Conservation (phyloP, 2,797 vertebrate species). For the Betta splendens region DNA sequence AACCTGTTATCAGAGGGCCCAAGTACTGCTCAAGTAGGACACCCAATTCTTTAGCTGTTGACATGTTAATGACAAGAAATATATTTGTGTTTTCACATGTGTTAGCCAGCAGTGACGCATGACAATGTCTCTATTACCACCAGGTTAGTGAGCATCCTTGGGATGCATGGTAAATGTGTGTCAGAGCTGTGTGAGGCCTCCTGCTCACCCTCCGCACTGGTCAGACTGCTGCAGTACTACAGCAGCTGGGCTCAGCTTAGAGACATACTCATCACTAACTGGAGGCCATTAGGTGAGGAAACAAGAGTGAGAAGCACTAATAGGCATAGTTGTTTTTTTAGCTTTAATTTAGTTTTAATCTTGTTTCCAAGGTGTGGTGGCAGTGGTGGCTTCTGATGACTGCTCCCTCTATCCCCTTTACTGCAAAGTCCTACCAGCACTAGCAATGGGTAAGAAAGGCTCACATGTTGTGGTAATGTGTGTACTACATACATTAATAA, state of each 20-base stretch:
- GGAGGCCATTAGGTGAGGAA: constrained; percentile 84
- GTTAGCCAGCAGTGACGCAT: neutral
- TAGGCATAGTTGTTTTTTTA: no score
- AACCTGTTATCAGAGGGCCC: constrained; percentile 71
- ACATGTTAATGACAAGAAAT: neutral
- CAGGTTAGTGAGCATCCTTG: constrained; percentile 70
- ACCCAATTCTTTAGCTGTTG: neutral
- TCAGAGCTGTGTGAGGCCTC: constrained; percentile 71
- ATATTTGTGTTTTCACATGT: neutral
- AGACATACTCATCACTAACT: constrained; percentile 76
- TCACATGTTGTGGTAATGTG: neutral
- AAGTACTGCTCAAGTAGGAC: constrained; percentile 73
- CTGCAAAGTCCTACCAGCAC: constrained; percentile 85
- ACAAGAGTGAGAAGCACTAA: neutral
- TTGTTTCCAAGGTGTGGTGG: constrained; percentile 82
- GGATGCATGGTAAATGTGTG: constrained; percentile 74
- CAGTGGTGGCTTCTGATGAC: constrained; percentile 80
- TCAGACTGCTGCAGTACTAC: constrained; percentile 84
- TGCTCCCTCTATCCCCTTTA: constrained; percentile 84
- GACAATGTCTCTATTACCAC: neutral
- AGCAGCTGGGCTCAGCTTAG: constrained; percentile 84
- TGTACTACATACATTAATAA: neutral
- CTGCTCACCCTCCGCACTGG: constrained; percentile 73
- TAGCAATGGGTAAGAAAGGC: constrained; percentile 85
- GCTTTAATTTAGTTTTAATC: neutral